A percentile compares a stretch with the other conserved stretches of the same genome.
These are phyloP conservation scores for Nomada flava DNA, from an alignment of 2,888 invertebrate genomes.

Conservation along the genomic window DNA sequence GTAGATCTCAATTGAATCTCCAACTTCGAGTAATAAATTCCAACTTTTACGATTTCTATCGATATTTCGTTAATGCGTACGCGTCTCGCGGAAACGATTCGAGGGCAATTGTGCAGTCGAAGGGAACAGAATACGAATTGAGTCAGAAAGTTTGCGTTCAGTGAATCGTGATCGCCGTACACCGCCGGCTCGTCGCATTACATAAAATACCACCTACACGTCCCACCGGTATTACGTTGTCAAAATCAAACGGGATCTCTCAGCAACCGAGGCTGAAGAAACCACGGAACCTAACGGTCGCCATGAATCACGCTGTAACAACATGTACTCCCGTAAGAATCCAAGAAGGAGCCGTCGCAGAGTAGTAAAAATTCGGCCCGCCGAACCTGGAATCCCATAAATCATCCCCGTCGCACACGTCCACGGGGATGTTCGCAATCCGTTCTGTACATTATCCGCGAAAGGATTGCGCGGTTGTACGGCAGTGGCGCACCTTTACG, in stretches of 20 bases:
- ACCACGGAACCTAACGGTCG: not conserved
- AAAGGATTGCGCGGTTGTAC: conserved; percentile 49
- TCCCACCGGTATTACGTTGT: conserved; percentile 42
- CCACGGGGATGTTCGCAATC: conserved; percentile 21
- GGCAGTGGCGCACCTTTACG: conserved; percentile 42
- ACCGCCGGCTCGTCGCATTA: conserved; percentile 27
- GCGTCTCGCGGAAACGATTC: not conserved
- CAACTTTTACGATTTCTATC: not conserved
- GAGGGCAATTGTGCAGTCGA: no score
- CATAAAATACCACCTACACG: conserved; percentile 43
- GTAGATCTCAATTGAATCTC: not conserved
- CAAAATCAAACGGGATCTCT: conserved; percentile 44
- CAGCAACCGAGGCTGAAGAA: conserved; percentile 5
- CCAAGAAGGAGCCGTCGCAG: not conserved
- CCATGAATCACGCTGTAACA: conserved; percentile 15
- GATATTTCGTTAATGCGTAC: not conserved
- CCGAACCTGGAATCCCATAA: conserved; percentile 14
- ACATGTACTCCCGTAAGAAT: not conserved
- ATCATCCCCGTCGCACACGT: conserved; percentile 10
- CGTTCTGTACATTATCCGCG: conserved; percentile 41
- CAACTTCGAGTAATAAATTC: not conserved
- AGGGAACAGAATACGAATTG: conserved; percentile 34
- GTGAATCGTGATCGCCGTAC: conserved; percentile 49
- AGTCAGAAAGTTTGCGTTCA: conserved; percentile 20
- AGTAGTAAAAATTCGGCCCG: conserved; percentile 3